A percentile compares a stretch with the other conserved stretches of the same genome.
Conservation (phyloP, 2,888 invertebrate genomes). For the Andrena minutula region DNA sequence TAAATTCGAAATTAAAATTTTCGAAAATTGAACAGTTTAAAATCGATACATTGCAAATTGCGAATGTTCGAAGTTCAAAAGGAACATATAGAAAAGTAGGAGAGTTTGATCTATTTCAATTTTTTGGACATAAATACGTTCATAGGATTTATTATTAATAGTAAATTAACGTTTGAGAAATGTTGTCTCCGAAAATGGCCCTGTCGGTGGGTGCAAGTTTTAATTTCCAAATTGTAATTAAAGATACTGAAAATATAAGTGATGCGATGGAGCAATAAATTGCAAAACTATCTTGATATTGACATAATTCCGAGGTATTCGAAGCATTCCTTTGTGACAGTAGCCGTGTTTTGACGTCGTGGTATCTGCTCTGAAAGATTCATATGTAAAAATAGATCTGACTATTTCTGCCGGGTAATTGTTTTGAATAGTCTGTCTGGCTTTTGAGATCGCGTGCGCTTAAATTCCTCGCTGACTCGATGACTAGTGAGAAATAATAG, state of each 20-base stretch:
- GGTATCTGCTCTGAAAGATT: constrained; percentile 30
- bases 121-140: too few relatives aligned
- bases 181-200: too few relatives aligned
- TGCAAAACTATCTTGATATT: neutral
- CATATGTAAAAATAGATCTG: constrained; percentile 44
- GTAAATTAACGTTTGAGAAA: too few relatives aligned
- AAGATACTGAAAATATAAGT: neutral
- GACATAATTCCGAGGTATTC: constrained; percentile 8
- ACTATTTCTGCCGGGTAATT: constrained; percentile 44
- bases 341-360: constrained; percentile 24
- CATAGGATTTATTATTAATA: too few relatives aligned
- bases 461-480: neutral
- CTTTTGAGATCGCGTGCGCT: neutral
- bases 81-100: too few relatives aligned
- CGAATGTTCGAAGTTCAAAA: too few relatives aligned
- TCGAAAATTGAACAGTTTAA: too few relatives aligned
- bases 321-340: neutral
- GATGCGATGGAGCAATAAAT: neutral
- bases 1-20: too few relatives aligned
- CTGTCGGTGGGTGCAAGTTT: too few relatives aligned
- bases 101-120: too few relatives aligned
- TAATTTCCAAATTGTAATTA: neutral
- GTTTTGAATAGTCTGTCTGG: constrained; percentile 23
- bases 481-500: neutral
- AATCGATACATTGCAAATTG: too few relatives aligned